phyloP scores from a whole-genome alignment of 2,113 vertebrate genomes.

The Notechis scutatus region DNA sequence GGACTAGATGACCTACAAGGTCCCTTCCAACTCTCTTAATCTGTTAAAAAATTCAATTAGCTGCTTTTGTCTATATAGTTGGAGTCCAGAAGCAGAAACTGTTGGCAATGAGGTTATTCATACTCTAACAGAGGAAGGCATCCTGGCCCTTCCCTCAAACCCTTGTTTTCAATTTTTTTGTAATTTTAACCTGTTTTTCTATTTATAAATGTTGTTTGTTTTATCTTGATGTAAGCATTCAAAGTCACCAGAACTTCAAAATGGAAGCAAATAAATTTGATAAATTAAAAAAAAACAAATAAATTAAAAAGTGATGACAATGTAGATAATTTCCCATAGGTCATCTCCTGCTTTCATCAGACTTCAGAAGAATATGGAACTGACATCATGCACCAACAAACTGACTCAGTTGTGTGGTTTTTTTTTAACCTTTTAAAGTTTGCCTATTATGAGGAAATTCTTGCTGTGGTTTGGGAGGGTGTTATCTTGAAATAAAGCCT shows the following conservation, averaged over 20 bases:
- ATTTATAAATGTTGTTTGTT: background rate
- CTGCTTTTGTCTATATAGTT: background rate
- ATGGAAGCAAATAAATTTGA: background rate
- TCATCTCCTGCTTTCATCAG: constrained; percentile 43
- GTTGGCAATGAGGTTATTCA: background rate
- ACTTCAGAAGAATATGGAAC: constrained; percentile 21
- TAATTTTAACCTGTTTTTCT: background rate
- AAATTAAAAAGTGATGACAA: background rate
- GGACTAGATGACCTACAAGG: too few species aligned
- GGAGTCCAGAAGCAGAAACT: background rate
- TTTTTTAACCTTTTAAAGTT: background rate
- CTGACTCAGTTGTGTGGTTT: background rate
- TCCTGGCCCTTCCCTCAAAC: background rate
- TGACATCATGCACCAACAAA: constrained; percentile 50
- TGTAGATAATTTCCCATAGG: constrained; percentile 5
- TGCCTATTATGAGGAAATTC: constrained; percentile 10
- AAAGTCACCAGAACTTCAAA: background rate
- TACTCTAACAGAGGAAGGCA: background rate
- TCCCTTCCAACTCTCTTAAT: too few species aligned
- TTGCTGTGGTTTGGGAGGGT: constrained; percentile 1
- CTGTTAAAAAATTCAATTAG: background rate
- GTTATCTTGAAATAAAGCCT: constrained; percentile 19
- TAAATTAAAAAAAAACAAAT: background rate
- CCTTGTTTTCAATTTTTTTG: background rate
- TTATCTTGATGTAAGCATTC: background rate